These are phyloP conservation scores for Leptinotarsa juncta DNA, from an alignment of 2,888 invertebrate species.

Conservation along the genomic window DNA sequence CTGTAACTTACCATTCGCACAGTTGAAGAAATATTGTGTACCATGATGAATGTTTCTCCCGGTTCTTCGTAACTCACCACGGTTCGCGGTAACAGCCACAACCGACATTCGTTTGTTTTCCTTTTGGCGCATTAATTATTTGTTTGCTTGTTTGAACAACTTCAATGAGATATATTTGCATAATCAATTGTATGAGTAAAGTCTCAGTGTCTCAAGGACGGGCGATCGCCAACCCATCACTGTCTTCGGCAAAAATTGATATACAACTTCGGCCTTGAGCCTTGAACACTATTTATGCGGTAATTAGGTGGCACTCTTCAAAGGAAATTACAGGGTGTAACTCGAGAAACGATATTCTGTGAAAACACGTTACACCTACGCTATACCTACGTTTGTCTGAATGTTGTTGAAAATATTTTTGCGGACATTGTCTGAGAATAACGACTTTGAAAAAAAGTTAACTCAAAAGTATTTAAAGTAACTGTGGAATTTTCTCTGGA, in stretches of 20 bases:
- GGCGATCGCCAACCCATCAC: constrained; percentile 26
- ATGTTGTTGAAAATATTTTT: background rate
- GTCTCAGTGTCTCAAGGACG: constrained; percentile 38
- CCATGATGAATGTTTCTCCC: background rate
- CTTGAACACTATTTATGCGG: constrained; percentile 18
- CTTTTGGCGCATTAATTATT: constrained; percentile 18
- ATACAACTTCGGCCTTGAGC: constrained; percentile 26
- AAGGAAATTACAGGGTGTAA: constrained; percentile 1
- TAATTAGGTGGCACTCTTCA: constrained; percentile 5
- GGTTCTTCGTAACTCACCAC: constrained; percentile 11
- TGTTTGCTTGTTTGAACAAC: constrained; percentile 31
- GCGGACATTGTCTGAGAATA: too few species aligned
- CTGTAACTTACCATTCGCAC: background rate
- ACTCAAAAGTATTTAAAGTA: too few species aligned
- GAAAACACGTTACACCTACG: background rate
- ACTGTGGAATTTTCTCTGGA: too few species aligned
- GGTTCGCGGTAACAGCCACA: background rate
- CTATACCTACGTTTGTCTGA: background rate
- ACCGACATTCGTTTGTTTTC: constrained; percentile 18
- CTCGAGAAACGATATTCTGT: background rate
- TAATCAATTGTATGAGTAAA: constrained; percentile 36
- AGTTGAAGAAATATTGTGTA: too few species aligned
- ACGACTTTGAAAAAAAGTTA: too few species aligned
- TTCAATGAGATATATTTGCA: constrained; percentile 38
- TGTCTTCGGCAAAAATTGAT: constrained; percentile 33